Evolutionary conservation across 1,140 invertebrate genomes (phyloP).

Genomic region (Paraescarpia echinospica): DNA sequence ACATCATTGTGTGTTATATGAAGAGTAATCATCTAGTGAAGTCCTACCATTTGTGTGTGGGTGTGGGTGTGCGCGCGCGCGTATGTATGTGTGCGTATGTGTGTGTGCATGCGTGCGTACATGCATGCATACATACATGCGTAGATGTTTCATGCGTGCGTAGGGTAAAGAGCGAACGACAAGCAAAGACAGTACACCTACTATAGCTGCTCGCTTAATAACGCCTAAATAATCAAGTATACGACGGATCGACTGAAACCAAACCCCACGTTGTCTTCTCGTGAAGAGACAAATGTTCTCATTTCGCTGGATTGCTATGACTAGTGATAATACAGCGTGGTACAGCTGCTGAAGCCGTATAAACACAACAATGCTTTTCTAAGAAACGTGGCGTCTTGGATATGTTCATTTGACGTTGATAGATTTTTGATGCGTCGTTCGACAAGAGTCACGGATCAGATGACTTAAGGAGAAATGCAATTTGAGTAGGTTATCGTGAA

Average conservation of each 20-base stretch:
- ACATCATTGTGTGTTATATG: no score
- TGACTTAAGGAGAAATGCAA: background rate
- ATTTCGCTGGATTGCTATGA: background rate
- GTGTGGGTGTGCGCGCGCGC: no score
- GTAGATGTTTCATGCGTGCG: no score
- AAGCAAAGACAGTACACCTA: background rate
- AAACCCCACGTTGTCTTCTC: background rate
- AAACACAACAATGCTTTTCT: background rate
- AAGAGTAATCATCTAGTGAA: no score
- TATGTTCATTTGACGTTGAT: slow-evolving; percentile 6
- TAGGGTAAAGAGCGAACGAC: background rate
- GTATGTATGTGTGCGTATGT: no score
- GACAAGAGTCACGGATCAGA: background rate
- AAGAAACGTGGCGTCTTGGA: background rate
- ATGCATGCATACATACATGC: no score
- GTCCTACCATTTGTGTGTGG: no score
- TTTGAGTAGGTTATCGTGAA: background rate
- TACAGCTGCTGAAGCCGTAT: background rate
- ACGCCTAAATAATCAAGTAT: background rate
- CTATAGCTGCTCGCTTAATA: background rate
- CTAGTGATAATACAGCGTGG: background rate
- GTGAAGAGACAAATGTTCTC: background rate
- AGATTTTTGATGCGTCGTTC: background rate
- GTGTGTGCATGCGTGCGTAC: no score
- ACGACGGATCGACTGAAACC: background rate